Base-by-base conservation (phyloP, 2,797 vertebrate genomes). In the Rhinella marina region DNA sequence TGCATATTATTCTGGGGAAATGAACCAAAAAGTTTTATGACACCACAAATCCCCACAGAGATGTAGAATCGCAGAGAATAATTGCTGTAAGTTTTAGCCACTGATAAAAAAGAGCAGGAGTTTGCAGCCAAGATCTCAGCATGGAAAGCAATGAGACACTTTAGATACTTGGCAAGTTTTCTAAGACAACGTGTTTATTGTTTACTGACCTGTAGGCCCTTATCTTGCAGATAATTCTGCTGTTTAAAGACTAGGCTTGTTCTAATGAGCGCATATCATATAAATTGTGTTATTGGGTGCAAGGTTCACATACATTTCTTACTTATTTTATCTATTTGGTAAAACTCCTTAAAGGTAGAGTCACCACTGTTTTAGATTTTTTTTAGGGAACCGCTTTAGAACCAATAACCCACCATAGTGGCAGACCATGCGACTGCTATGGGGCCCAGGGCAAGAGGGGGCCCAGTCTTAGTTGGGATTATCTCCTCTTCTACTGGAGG, bases 31-130 rank as follows among this genome's bases (percentile, higher is more conserved):
- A 93, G 87, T 92, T 94, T 94, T 91, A 93, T 96, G 95, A 96
- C 94, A 96, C 93, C 88, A 90, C 92, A 94, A 95, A 94, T 96
- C 95, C 95, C 96, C 86, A 94, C 90, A 96, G 96, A 96, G 93
- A 95, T 96, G 94, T 96, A 94, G 96, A 97, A 96, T 96, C 95
- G 95, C 93, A 93, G 92, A 91, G 57, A 96, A 96, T 96, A 96
- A 97, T 96, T 96, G 95, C 92, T 92, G 95, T 90, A 93, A 94
- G 93, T 96, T 97, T 97, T 97, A 97, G 97, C 95, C 96, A 96
- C 96, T 94, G 93, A 91, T 95, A 96, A 95, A 94, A 32, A 92
- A 90, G 68, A 89, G n/a, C 12, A 88, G 90, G 95, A 95, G 95
- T 93, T 93, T 91, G 32, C 23, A 80, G 19, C 70, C 86, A 87